phyloP scores from a whole-genome alignment of 2,888 invertebrate species.

The Acleris emargana region DNA sequence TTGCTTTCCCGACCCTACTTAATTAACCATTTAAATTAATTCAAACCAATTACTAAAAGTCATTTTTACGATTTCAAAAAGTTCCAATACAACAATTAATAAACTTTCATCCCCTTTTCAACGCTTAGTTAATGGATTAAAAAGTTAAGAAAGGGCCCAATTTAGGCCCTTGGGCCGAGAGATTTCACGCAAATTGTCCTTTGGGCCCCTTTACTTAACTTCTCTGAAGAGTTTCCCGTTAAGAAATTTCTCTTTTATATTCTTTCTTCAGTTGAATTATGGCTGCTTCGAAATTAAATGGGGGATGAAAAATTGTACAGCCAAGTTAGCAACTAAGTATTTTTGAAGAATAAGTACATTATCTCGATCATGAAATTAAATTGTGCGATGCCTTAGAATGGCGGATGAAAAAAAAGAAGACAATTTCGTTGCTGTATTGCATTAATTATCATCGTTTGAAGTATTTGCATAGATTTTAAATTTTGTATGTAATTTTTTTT shows the following conservation, averaged over 20 bases:
- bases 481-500: no score
- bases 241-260: constrained; percentile 27
- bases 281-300: constrained; percentile 26
- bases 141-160: constrained; percentile 34
- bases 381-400: not conserved
- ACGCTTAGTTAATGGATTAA: constrained; percentile 35
- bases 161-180: constrained; percentile 18
- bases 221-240: constrained; percentile 21
- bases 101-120: constrained; percentile 29
- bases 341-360: constrained; percentile 4
- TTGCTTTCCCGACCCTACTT: not conserved
- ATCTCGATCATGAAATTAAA: constrained; percentile 1
- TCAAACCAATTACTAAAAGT: constrained; percentile 22
- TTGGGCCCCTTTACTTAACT: constrained; percentile 31
- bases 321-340: constrained; percentile 6
- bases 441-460: no score
- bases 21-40: constrained; percentile 20
- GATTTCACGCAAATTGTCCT: constrained; percentile 36
- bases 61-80: constrained; percentile 26
- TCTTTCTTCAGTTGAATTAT: constrained; percentile 21
- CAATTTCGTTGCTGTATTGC: not conserved
- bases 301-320: constrained; percentile 21
- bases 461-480: no score
- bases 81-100: constrained; percentile 34
- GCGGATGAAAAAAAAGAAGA: no score